Evolutionary conservation across 2,797 vertebrate species (phyloP), one percentile per base, ranked within the genome.

Genomic region (Paedocypris micromegethes): DNA sequence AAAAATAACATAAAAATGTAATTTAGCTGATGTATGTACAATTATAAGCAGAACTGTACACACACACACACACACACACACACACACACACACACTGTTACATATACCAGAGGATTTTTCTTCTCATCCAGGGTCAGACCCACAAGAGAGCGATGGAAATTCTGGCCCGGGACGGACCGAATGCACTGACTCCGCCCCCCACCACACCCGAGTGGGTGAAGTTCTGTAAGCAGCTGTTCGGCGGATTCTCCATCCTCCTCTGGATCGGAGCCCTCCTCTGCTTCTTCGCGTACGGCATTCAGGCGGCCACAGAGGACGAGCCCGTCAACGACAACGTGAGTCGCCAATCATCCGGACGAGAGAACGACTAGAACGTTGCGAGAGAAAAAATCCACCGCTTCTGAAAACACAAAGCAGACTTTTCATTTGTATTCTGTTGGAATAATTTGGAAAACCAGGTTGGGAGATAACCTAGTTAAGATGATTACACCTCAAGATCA

Each of bases 171-270:
- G 91, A 97, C 0, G 95, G 95, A 0, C 93, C 89, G 44, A 97
- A 97, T 0, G 87, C 91, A 0, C 84, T 97, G 59, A 97, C 94
- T 0, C 95, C 94, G 0, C 93, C 95, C 0, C 94, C 95, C 0
- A 95, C 93, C 54, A 94, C 89, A 1, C 95, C 95, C 0, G 93
- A 97, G 81, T 97, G 95, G 95, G 88, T 97, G 68, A 97, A 97
- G 87, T 97, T 97, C 85, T 97, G 94, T 72, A 91, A 92, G 2
- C 95, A 97, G 86, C 92, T 97, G 39, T 97, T 97, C 0, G 94
- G 95, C 0, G 95, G 95, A 4, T 97, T 97, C 86, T 97, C 95
- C 82, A 89, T 97, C 77, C 83, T 97, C 72, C 88, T 97, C 46
- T 97, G 95, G 95, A 93, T 91, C 3, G 95, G 95, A 0, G 93